Conservation (phyloP, 2,888 invertebrate species). For the Conistra vaccinii region DNA sequence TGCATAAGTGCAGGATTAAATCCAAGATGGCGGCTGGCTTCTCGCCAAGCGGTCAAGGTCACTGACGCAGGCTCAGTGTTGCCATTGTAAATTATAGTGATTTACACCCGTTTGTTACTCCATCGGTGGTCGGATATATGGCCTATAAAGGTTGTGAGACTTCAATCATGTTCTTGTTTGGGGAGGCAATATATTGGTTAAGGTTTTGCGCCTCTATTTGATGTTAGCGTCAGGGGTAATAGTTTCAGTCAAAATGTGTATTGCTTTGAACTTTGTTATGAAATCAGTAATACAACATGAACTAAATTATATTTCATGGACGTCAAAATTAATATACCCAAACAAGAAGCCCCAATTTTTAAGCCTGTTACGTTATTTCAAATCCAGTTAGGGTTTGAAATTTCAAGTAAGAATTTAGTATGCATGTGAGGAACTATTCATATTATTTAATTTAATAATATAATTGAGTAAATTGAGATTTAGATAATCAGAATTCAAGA, state of each 20-base stretch:
- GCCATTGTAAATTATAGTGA: conserved; percentile 63
- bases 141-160: conserved; percentile 47
- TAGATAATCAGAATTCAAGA: too few species aligned
- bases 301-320: background rate
- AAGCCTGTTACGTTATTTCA: background rate
- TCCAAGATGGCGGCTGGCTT: conserved; percentile 57
- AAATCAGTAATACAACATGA: background rate
- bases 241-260: conserved; percentile 6
- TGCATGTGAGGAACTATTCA: too few species aligned
- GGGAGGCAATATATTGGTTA: conserved; percentile 18
- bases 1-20: conserved; percentile 58
- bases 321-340: background rate
- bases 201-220: conserved; percentile 14
- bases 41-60: conserved; percentile 73
- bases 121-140: conserved; percentile 42
- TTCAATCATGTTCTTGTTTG: conserved; percentile 38
- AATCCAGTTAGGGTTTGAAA: background rate
- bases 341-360: conserved; percentile 18
- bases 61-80: conserved; percentile 47
- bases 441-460: too few species aligned
- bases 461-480: too few species aligned
- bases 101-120: conserved; percentile 60
- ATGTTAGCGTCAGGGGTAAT: conserved; percentile 1
- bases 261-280: conserved; percentile 25
- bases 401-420: background rate